Percentiles rank a stretch among this genome's conserved stretches.
Conservation (phyloP, 2,888 invertebrate species). For the Lasioglossum vierecki region DNA sequence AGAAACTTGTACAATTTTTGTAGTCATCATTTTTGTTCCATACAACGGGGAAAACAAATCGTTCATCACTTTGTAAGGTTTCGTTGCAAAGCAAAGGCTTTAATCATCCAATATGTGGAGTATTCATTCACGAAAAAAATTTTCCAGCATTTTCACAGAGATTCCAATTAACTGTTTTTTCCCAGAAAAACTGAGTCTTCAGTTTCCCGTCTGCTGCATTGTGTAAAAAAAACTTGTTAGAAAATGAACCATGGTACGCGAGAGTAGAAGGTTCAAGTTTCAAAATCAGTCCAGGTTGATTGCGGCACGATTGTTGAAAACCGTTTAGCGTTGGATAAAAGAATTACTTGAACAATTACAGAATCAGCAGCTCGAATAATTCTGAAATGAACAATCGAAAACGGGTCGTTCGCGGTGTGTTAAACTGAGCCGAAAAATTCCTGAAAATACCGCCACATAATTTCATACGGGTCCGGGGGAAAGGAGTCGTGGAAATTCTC, state of each 20-base stretch:
- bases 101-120: no score
- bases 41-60: neutral
- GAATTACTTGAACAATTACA: neutral
- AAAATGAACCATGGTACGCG: no score
- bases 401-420: neutral
- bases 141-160: no score
- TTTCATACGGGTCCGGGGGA: slow-evolving; percentile 56
- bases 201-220: no score
- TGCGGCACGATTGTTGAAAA: neutral
- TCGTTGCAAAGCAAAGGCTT: neutral
- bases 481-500: slow-evolving; percentile 55
- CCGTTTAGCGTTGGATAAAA: no score
- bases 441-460: slow-evolving; percentile 57
- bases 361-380: neutral
- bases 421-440: neutral
- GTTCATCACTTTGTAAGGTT: neutral
- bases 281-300: neutral
- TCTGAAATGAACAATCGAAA: neutral
- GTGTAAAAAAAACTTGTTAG: no score
- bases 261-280: neutral
- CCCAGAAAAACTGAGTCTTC: no score
- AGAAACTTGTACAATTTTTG: no score
- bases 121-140: no score
- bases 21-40: neutral
- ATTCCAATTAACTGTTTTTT: no score